A percentile compares a stretch with the other conserved stretches of the same genome.
phyloP scores from a whole-genome alignment of 2,113 vertebrate genomes.

The Thamnophis sirtalis region DNA sequence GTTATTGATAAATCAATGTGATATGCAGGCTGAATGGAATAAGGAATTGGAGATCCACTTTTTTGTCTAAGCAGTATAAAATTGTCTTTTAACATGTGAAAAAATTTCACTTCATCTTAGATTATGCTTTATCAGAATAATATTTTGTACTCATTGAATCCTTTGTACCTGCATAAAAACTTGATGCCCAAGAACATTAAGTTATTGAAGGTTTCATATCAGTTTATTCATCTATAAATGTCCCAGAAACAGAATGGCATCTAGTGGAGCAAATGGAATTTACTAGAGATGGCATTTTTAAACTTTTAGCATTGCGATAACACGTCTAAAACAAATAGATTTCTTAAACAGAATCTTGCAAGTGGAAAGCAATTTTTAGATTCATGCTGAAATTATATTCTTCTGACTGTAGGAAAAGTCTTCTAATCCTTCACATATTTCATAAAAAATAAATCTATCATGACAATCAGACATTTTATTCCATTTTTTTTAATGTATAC shows the following conservation, averaged over 20 bases:
- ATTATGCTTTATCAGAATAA: background rate
- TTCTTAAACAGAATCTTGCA: background rate
- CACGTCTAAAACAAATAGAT: background rate
- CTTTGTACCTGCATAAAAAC: background rate
- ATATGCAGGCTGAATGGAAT: background rate
- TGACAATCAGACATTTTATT: background rate
- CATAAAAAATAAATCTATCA: background rate
- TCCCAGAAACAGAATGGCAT: background rate
- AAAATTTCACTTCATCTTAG: background rate
- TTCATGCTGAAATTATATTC: background rate
- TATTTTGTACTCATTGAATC: background rate
- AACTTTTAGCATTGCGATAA: background rate
- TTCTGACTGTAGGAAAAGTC: background rate
- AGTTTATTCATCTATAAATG: background rate
- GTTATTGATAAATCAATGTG: background rate
- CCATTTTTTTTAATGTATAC: conserved; percentile 29
- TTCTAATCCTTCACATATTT: background rate
- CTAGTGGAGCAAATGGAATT: background rate
- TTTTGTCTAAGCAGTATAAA: background rate
- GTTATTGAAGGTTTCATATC: background rate
- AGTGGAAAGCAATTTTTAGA: background rate
- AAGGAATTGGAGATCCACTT: background rate
- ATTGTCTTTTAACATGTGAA: background rate
- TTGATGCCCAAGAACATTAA: background rate
- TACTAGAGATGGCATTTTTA: background rate